Conservation (phyloP, 2,888 invertebrate species). For the Slavum lentiscoides region DNA sequence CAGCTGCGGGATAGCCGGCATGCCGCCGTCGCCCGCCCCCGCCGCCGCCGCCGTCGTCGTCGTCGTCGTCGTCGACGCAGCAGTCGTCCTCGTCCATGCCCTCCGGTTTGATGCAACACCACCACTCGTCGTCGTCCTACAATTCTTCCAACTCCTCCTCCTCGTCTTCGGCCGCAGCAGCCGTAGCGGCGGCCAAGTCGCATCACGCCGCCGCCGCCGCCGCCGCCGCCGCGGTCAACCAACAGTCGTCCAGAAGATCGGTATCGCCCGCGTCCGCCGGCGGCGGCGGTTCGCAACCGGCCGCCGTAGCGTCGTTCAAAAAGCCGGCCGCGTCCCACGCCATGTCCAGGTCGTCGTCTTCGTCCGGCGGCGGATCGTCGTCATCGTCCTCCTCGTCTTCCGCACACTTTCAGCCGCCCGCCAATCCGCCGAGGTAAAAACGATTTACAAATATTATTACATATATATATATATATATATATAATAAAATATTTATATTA, state of each 20-base stretch:
- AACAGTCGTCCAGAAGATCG: constrained; percentile 56
- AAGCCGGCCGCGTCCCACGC: constrained; percentile 64
- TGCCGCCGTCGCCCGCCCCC: constrained; percentile 67
- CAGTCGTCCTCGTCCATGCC: not conserved
- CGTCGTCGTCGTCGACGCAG: constrained; percentile 54
- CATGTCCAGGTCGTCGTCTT: constrained; percentile 60
- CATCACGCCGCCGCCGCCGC: constrained; percentile 20
- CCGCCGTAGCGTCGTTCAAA: constrained; percentile 67
- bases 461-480: too few species aligned
- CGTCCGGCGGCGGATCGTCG: not conserved
- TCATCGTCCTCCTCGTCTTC: constrained; percentile 51
- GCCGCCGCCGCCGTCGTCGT: constrained; percentile 60
- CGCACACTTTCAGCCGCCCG: constrained; percentile 51
- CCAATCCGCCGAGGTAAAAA: constrained; percentile 46
- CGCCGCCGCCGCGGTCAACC: constrained; percentile 34
- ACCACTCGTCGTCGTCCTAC: constrained; percentile 56
- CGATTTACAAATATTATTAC: too few species aligned
- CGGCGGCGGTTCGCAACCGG: constrained; percentile 59
- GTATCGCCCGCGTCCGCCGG: constrained; percentile 57
- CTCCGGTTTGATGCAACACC: constrained; percentile 24
- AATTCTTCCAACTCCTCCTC: not conserved
- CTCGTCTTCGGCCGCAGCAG: constrained; percentile 53
- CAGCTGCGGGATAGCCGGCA: constrained; percentile 69
- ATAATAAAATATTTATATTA: too few species aligned
- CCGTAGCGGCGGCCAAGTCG: constrained; percentile 39